These are phyloP conservation scores for Entomobrya multifasciata DNA, from an alignment of 2,888 invertebrate species.

Conservation along the genomic window DNA sequence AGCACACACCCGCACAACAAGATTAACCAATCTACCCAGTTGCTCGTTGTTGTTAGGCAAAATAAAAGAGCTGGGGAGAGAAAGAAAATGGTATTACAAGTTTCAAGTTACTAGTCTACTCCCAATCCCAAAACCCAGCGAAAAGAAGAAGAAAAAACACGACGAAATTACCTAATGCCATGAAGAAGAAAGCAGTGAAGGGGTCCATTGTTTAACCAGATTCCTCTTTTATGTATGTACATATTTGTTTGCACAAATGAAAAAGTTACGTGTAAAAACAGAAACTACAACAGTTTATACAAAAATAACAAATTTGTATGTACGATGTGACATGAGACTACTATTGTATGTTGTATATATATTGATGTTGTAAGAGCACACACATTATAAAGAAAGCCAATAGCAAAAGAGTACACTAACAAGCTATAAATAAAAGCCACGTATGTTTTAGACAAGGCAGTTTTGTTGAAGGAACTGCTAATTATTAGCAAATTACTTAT, in stretches of 20 bases:
- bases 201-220: neutral
- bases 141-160: too few relatives aligned
- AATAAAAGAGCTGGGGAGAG: too few relatives aligned
- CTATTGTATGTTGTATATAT: too few relatives aligned
- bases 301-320: too few relatives aligned
- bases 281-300: neutral
- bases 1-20: too few relatives aligned
- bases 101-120: constrained; percentile 49
- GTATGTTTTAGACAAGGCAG: constrained; percentile 32
- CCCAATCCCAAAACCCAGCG: too few relatives aligned
- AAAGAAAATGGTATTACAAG: constrained; percentile 17
- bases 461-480: constrained; percentile 16
- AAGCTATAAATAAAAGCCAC: constrained; percentile 26
- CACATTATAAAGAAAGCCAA: too few relatives aligned
- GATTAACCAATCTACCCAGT: too few relatives aligned
- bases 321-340: too few relatives aligned
- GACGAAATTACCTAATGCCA: constrained; percentile 33
- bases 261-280: neutral
- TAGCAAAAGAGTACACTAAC: neutral
- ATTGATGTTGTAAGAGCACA: too few relatives aligned
- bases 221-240: neutral
- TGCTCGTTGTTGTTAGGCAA: too few relatives aligned
- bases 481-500: constrained; percentile 42
- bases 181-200: neutral
- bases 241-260: neutral